phyloP scores from a whole-genome alignment of 2,888 invertebrate species.

The Baccha elongata region DNA sequence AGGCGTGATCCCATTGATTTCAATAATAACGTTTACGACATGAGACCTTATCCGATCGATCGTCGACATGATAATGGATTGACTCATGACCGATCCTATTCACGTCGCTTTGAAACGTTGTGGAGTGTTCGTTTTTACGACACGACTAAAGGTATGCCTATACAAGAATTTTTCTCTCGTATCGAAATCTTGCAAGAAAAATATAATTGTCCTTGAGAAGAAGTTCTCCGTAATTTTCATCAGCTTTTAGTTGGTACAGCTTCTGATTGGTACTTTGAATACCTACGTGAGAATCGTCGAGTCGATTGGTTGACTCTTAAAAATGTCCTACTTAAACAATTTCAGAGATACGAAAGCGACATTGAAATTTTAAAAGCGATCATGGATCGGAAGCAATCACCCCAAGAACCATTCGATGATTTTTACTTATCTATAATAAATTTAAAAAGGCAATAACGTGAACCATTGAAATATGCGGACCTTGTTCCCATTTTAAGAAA shows the following conservation, averaged over 20 bases:
- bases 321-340: conserved; percentile 5
- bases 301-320: conserved; percentile 8
- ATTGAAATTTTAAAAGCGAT: conserved; percentile 9
- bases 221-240: not conserved
- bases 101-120: not conserved
- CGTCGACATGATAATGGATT: no score
- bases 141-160: not conserved
- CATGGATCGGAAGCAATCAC: no score
- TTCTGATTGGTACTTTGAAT: not conserved
- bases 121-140: not conserved
- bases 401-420: conserved; percentile 3
- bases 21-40: no score
- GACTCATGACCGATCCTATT: no score
- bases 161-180: not conserved
- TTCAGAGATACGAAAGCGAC: conserved; percentile 3
- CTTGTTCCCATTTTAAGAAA: no score
- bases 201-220: not conserved
- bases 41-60: no score
- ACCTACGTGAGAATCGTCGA: not conserved
- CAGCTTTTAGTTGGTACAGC: not conserved
- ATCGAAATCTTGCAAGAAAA: conserved; percentile 2
- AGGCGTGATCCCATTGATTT: no score
- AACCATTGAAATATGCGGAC: no score
- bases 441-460: no score
- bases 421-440: no score